Percentiles rank a stretch among this genome's conserved stretches.
Evolutionary conservation across 2,113 vertebrate species (phyloP).

Genomic region (Mastomys natalensis): DNA sequence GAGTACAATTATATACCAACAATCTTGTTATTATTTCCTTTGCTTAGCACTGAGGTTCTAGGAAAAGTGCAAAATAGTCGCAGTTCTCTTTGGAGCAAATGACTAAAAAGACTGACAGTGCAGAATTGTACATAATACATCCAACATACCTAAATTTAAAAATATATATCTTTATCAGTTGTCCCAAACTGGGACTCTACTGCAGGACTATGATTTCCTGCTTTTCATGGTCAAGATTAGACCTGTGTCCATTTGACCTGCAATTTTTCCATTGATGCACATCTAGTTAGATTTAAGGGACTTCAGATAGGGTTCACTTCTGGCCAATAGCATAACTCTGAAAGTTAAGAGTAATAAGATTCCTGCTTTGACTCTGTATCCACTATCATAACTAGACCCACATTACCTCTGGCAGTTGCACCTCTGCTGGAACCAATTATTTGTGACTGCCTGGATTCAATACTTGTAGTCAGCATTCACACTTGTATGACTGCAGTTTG

Average conservation of each 20-base stretch:
- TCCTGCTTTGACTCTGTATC: background rate
- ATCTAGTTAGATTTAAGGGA: background rate
- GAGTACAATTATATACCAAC: background rate
- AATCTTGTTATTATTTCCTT: background rate
- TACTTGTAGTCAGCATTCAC: background rate
- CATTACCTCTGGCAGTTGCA: background rate
- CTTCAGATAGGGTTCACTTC: background rate
- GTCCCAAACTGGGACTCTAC: background rate
- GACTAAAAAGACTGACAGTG: background rate
- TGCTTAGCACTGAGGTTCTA: background rate
- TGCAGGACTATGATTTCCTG: background rate
- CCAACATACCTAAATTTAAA: background rate
- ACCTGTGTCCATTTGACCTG: background rate
- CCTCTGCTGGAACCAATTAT: background rate
- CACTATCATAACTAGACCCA: background rate
- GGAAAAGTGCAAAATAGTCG: background rate
- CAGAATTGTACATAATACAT: background rate
- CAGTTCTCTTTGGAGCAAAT: background rate
- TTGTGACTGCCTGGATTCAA: background rate
- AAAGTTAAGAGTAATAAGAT: background rate
- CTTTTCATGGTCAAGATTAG: background rate
- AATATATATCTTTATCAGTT: background rate
- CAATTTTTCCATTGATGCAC: background rate
- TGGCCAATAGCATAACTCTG: too few species aligned
- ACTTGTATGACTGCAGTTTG: background rate